Evolutionary conservation across 2,888 invertebrate species (phyloP).

Genomic region (Phragmatobia fuliginosa): DNA sequence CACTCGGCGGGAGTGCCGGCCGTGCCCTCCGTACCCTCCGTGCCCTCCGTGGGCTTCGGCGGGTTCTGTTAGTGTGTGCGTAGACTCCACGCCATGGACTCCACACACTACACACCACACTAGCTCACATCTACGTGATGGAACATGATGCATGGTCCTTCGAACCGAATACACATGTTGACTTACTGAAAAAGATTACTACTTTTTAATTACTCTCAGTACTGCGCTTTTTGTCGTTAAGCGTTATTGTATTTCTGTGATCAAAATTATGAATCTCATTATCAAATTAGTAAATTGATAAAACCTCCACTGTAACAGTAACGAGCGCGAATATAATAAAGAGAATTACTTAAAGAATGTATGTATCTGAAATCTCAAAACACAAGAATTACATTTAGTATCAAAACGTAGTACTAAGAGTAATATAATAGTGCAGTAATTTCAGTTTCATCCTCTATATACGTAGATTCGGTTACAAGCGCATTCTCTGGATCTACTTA

Average conservation of each 20-base stretch:
- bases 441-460: background rate
- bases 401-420: background rate
- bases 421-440: background rate
- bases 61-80: slow-evolving; percentile 82
- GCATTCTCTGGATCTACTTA: background rate
- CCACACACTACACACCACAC: background rate
- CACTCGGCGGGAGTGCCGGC: slow-evolving; percentile 64
- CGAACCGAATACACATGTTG: background rate
- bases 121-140: background rate
- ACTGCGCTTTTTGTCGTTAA: background rate
- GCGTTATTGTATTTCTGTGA: background rate
- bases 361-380: background rate
- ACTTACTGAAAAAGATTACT: background rate
- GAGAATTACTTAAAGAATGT: background rate
- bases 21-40: slow-evolving; percentile 76
- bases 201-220: background rate
- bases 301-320: background rate
- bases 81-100: slow-evolving; percentile 2
- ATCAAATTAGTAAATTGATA: background rate
- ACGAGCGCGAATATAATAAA: background rate
- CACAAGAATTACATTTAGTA: background rate
- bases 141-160: background rate
- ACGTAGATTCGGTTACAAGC: background rate
- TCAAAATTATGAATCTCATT: slow-evolving; percentile 3
- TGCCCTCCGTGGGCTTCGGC: slow-evolving; percentile 83